These are phyloP conservation scores for Aplocera efformata DNA, from an alignment of 2,888 invertebrate species.

Conservation along the genomic window DNA sequence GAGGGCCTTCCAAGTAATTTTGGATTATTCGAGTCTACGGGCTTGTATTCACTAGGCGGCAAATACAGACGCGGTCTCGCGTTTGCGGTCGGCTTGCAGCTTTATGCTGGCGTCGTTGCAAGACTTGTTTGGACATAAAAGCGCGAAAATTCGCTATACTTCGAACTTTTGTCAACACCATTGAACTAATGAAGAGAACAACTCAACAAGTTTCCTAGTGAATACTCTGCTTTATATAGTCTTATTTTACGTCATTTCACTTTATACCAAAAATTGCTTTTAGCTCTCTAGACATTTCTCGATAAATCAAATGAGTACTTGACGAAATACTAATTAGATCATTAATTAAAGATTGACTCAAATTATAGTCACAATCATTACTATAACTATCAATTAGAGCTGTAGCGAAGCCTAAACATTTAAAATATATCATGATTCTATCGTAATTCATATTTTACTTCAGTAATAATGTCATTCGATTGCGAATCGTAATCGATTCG, in stretches of 20 bases:
- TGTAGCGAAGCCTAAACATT: constrained; percentile 3
- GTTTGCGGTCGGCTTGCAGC: too few relatives aligned
- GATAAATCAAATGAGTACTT: constrained; percentile 35
- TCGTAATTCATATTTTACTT: constrained; percentile 5
- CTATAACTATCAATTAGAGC: constrained; percentile 24
- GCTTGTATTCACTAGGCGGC: too few relatives aligned
- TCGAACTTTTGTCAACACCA: too few relatives aligned
- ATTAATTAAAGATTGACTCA: constrained; percentile 10
- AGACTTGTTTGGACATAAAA: too few relatives aligned
- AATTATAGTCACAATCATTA: constrained; percentile 10
- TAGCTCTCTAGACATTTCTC: constrained; percentile 61
- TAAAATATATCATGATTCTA: too few relatives aligned
- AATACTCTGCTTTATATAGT: constrained; percentile 32
- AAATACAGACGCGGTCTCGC: too few relatives aligned
- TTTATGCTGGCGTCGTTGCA: constrained; percentile 24
- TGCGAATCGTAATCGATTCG: too few relatives aligned
- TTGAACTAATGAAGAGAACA: too few relatives aligned
- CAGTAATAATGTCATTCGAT: constrained; percentile 5
- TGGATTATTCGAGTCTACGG: constrained; percentile 28
- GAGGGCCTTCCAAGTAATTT: constrained; percentile 38
- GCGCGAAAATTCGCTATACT: too few relatives aligned
- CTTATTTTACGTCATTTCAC: constrained; percentile 34
- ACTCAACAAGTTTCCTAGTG: too few relatives aligned
- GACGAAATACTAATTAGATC: constrained; percentile 19
- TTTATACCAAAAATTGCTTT: constrained; percentile 50